Evolutionary conservation across 2,888 invertebrate species (phyloP).

Genomic region (Danaus chrysippus): DNA sequence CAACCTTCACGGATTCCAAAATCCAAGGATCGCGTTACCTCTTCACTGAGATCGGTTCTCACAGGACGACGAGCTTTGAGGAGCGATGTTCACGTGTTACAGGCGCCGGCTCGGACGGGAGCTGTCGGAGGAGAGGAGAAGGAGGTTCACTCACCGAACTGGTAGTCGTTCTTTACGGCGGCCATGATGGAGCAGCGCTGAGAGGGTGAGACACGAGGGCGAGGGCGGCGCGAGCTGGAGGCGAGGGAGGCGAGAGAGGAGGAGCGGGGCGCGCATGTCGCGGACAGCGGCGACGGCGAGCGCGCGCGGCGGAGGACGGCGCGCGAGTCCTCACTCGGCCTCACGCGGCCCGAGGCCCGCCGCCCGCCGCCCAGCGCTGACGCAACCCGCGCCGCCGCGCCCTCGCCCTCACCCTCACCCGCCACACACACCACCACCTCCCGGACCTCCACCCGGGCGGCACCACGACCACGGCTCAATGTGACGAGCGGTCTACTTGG

Average conservation of each 20-base stretch:
- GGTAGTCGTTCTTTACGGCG: conserved; percentile 58
- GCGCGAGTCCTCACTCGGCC: conserved; percentile 44
- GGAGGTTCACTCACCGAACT: conserved; percentile 58
- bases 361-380: conserved; percentile 19
- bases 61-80: too few relatives aligned
- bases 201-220: conserved; percentile 20
- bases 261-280: conserved; percentile 29
- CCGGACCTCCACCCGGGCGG: too few relatives aligned
- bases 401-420: neutral
- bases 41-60: too few relatives aligned
- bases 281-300: conserved; percentile 40
- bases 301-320: conserved; percentile 50
- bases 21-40: too few relatives aligned
- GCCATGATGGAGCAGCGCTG: conserved; percentile 40
- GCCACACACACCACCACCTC: neutral
- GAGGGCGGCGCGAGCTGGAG: conserved; percentile 34
- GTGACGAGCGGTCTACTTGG: too few relatives aligned
- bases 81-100: neutral
- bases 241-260: conserved; percentile 38
- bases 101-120: conserved; percentile 9
- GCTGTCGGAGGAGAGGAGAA: neutral
- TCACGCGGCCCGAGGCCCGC: conserved; percentile 30
- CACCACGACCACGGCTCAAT: too few relatives aligned
- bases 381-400: conserved; percentile 7
- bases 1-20: neutral